Evolutionary conservation across 2,888 invertebrate species (phyloP), one percentile per base, ranked within the genome.

Genomic region (Micoletzkya japonica): DNA sequence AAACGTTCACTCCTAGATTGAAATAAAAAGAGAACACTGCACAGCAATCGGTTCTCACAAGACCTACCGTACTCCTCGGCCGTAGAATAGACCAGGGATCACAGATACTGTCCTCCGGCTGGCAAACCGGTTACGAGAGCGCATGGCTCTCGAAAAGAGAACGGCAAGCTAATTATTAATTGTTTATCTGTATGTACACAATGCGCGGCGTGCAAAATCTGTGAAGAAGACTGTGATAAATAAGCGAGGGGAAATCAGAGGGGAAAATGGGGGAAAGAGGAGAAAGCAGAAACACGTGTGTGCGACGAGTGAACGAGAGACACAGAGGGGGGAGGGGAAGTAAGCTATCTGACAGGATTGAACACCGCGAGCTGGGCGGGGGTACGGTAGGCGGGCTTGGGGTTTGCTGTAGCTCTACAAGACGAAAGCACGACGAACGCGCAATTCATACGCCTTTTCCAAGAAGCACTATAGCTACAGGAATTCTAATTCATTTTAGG

Each of bases 181-280:
- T 44, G 44, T 10, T 44, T 44, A 17, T 20, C 32, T 36, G 50
- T 63, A 50, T 63, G 50, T 50, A 63, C 63, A 63, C 63, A 50
- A 37, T 39, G 59, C n/a, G n/a, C n/a, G n/a, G n/a, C n/a, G n/a
- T n/a, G n/a, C n/a, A n/a, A n/a, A n/a, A n/a, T n/a, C n/a, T n/a
- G n/a, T 44, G 44, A 44, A 14, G 44, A 44, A 44, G 44, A 44
- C 44, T 14, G 44, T 14, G 63, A n/a, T 63, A n/a, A 36, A 63
- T 50, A 24, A 52, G 49, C 34, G 49, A 32, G 63, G 50, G 63
- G 49, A 50, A 32, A 32, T 50, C 34, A 50, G 28, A 24, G n/a
- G 39, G 20, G 49, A 50, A 63, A 63, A 50, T 32, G 26, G 28
- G 32, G 50, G 36, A 36, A 50, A 36, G 26, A 50, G 50, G 59